Conservation (phyloP, 2,888 invertebrate genomes). For the Sarcophaga carnaria region DNA sequence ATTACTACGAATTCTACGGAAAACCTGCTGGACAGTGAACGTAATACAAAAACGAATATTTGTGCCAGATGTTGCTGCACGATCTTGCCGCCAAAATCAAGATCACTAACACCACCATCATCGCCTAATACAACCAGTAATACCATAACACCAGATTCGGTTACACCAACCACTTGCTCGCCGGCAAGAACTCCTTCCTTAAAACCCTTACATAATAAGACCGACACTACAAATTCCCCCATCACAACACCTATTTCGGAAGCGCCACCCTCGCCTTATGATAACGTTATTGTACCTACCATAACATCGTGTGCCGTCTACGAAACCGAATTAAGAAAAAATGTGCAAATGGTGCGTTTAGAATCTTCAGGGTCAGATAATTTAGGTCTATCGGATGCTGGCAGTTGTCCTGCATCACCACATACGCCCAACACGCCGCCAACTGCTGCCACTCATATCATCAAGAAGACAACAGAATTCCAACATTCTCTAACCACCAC, state of each 20-base stretch:
- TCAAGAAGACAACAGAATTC: constrained; percentile 74
- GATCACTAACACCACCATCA: constrained; percentile 60
- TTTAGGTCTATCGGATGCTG: constrained; percentile 42
- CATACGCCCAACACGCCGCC: constrained; percentile 34
- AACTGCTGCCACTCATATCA: constrained; percentile 53
- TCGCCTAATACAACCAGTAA: constrained; percentile 65
- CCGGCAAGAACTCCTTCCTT: constrained; percentile 71
- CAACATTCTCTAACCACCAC: constrained; percentile 78
- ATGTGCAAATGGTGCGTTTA: constrained; percentile 74
- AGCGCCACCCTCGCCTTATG: constrained; percentile 69
- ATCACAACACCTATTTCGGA: constrained; percentile 70
- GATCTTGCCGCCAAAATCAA: constrained; percentile 65
- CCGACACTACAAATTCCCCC: constrained; percentile 55
- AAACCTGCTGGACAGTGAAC: constrained; percentile 70
- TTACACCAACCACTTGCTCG: constrained; percentile 73
- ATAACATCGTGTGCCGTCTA: constrained; percentile 67
- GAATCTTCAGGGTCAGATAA: constrained; percentile 56
- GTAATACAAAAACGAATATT: constrained; percentile 70
- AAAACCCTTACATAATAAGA: constrained; percentile 69
- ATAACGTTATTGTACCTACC: constrained; percentile 54
- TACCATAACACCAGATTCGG: constrained; percentile 68
- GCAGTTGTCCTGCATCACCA: constrained; percentile 33
- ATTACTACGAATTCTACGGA: constrained; percentile 69
- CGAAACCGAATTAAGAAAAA: constrained; percentile 75
- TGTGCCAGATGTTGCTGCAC: constrained; percentile 80